Percentiles rank a stretch among this genome's conserved stretches.
Evolutionary conservation across 2,888 invertebrate genomes (phyloP).

Genomic region (Nephrotoma appendiculata): DNA sequence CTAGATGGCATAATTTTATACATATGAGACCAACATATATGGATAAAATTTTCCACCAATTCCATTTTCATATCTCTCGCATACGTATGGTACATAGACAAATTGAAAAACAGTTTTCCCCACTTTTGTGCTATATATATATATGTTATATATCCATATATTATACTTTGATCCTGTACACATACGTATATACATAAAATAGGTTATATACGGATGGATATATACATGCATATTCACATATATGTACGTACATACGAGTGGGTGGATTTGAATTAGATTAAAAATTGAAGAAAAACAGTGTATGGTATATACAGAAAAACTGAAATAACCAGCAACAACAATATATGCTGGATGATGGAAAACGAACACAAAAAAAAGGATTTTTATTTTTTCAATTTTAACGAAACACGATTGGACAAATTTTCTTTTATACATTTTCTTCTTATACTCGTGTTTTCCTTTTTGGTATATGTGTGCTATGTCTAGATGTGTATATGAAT

Average conservation of each 20-base stretch:
- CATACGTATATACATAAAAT: background rate
- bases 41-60: background rate
- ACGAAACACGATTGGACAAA: background rate
- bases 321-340: background rate
- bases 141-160: background rate
- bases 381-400: background rate
- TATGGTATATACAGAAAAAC: background rate
- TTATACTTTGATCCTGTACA: background rate
- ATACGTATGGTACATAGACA: background rate
- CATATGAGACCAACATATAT: background rate
- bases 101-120: background rate
- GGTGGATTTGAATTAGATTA: slow-evolving; percentile 4
- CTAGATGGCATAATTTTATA: background rate
- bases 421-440: background rate
- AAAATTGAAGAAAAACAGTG: background rate
- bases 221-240: background rate
- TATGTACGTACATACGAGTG: background rate
- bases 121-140: background rate
- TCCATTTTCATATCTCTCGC: background rate
- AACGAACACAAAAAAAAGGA: background rate
- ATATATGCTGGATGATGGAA: background rate
- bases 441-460: background rate
- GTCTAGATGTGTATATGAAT: background rate
- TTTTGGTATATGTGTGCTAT: background rate
- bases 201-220: background rate